Conservation (phyloP, 2,797 vertebrate genomes). For the Cyclopterus lumpus region DNA sequence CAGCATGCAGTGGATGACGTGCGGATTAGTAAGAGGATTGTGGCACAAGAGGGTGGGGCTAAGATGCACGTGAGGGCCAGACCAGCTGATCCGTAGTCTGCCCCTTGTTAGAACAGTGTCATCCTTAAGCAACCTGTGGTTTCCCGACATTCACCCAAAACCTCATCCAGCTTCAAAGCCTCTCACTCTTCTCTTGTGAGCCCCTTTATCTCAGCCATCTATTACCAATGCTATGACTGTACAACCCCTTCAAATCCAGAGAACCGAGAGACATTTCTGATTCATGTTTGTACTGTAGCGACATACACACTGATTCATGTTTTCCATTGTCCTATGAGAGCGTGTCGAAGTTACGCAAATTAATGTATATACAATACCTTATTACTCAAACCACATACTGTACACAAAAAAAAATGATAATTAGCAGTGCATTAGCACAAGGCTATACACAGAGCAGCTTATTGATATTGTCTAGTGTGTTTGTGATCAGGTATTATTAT, state of each 20-base stretch:
- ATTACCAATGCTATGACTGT: not conserved
- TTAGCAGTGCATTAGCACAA: not conserved
- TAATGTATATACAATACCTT: not conserved
- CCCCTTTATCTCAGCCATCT: not conserved
- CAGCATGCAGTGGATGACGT: slow-evolving; percentile 36
- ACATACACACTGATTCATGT: slow-evolving; percentile 17
- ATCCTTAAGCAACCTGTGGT: slow-evolving; percentile 23
- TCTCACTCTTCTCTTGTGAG: slow-evolving; percentile 15
- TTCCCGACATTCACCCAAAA: slow-evolving; percentile 26
- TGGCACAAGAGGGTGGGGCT: slow-evolving; percentile 22
- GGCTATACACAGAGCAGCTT: not conserved
- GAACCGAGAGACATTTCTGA: slow-evolving; percentile 5
- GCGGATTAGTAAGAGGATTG: slow-evolving; percentile 73
- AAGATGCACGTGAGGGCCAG: slow-evolving; percentile 40
- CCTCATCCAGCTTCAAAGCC: slow-evolving; percentile 21
- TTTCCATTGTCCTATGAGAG: not conserved
- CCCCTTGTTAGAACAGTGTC: slow-evolving; percentile 31
- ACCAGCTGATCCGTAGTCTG: slow-evolving; percentile 48
- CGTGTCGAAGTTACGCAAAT: slow-evolving; percentile 8
- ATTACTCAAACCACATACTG: not conserved
- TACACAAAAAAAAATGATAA: not conserved
- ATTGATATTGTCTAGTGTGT: not conserved
- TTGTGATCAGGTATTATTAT: not conserved
- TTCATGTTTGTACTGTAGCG: slow-evolving; percentile 16
- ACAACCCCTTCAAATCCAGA: not conserved